Evolutionary conservation across 2,888 invertebrate species (phyloP).

Genomic region (Actias luna): DNA sequence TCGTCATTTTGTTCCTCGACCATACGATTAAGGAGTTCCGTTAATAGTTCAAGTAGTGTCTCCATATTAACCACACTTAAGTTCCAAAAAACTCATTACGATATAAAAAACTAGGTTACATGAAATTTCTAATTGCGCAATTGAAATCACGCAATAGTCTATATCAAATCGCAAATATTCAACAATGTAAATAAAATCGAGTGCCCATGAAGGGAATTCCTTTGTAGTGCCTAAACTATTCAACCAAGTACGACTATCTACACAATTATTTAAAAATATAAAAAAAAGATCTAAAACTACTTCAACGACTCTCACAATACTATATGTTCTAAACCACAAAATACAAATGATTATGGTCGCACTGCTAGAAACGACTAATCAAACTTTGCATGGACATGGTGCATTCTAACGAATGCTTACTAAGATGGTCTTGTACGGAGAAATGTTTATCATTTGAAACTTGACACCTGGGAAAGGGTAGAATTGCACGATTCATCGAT

Average conservation of each 20-base stretch:
- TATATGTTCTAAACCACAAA: neutral
- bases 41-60: constrained; percentile 33
- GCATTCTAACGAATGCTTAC: constrained; percentile 40
- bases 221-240: neutral
- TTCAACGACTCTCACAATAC: neutral
- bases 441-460: constrained; percentile 60
- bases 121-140: neutral
- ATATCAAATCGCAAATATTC: neutral
- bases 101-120: neutral
- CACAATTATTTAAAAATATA: neutral
- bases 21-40: constrained; percentile 40
- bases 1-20: constrained; percentile 37
- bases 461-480: constrained; percentile 51
- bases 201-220: neutral
- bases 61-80: constrained; percentile 5
- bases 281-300: neutral
- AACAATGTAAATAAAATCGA: neutral
- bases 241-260: no score
- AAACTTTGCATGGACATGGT: constrained; percentile 17
- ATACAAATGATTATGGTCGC: neutral
- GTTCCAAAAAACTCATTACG: neutral
- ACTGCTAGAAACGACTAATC: constrained; percentile 1
- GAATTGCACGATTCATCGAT: constrained; percentile 19
- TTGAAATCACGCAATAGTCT: neutral
- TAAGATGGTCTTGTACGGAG: constrained; percentile 49